phyloP scores from a whole-genome alignment of 2,113 vertebrate species.

The Epinephelus lanceolatus region DNA sequence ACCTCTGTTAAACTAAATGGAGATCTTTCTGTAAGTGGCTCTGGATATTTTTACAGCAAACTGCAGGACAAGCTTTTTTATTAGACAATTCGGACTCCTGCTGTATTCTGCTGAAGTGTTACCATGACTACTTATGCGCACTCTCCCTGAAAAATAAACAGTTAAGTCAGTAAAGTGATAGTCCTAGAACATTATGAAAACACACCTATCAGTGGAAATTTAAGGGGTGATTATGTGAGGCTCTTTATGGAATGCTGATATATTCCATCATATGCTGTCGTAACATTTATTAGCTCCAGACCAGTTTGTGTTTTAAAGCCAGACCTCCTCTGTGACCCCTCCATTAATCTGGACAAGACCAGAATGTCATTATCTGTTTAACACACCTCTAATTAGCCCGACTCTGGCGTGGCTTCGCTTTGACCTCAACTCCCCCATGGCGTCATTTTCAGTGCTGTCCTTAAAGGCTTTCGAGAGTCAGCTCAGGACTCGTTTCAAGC shows the following conservation, averaged over 20 bases:
- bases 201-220: neutral
- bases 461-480: neutral
- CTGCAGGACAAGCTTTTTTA: neutral
- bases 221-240: neutral
- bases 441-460: neutral
- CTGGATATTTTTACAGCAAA: neutral
- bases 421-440: conserved; percentile 23
- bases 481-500: neutral
- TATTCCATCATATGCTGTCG: neutral
- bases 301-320: conserved; percentile 7
- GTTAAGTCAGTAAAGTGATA: neutral
- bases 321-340: conserved; percentile 10
- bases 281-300: conserved; percentile 2
- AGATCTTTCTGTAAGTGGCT: neutral
- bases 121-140: neutral
- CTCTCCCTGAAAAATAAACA: neutral
- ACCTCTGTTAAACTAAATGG: neutral
- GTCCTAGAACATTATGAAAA: neutral
- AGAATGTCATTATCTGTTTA: conserved; percentile 39
- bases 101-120: neutral
- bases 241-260: neutral
- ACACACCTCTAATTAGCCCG: conserved; percentile 49
- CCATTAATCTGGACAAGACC: conserved; percentile 17
- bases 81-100: neutral
- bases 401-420: neutral